Evolutionary conservation across 2,888 invertebrate genomes (phyloP), one percentile per base, ranked within the genome.

Genomic region (Sarcophaga caerulescens): DNA sequence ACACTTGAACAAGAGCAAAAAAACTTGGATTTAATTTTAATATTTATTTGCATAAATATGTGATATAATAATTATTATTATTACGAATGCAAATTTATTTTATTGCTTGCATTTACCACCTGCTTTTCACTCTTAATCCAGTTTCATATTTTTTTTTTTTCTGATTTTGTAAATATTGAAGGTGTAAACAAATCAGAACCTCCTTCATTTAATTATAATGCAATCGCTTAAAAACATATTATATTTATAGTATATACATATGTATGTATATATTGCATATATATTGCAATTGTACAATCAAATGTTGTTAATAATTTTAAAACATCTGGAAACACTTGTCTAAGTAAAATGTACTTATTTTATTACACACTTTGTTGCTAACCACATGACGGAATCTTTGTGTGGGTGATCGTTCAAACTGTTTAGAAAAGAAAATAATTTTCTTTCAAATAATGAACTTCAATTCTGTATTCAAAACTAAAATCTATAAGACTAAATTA

Each of bases 1-100:
- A n/a, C 52, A 52, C 4, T 52, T 52, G 52, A 52, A 17, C 11
- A 47, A 47, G 52, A 52, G 17, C 11, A 47, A 47, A 52, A 52
- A 14, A 14, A 52, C 17, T 52, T 63, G 23, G 1, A 44, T 44
- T 35, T 45, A n/a, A 23, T 63, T 19, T 47, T 12, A 69, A 47
- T 69, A 52, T 17, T 57, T 11, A 66, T 60, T 76, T 68, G 68
- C 35, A 52, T 44, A 78, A 73, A 82, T 83, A 87, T 85, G 86
- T 88, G 84, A 47, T 74, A 82, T 74, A 82, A 82, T 68, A 57
- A 69, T 59, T 63, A 82, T 14, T 52, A 52, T 68, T 52, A 69
- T 65, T 63, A 57, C 52, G 75, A 80, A 84, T 79, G 63, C 63
- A 69, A 79, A 81, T 73, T 66, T 25, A 11, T 62, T 62, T 74